phyloP scores from a whole-genome alignment of 2,797 vertebrate species.

The Siniperca undulata region DNA sequence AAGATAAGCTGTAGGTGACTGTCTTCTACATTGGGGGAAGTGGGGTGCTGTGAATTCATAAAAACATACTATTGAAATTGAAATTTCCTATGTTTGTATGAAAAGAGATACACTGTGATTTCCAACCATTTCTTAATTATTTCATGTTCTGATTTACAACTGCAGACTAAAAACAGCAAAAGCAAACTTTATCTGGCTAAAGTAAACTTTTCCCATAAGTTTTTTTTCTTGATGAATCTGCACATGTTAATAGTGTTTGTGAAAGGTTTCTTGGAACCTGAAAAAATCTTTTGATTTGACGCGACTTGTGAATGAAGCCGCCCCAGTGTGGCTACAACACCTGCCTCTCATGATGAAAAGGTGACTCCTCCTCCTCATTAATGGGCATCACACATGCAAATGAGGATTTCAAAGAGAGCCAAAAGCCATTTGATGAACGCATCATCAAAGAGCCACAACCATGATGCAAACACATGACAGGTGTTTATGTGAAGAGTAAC shows the following conservation, averaged over 20 bases:
- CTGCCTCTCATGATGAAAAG: constrained; percentile 41
- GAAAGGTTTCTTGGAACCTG: constrained; percentile 2
- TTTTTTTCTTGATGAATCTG: constrained; percentile 1
- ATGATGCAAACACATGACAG: constrained; percentile 30
- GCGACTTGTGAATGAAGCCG: background rate
- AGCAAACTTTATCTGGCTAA: background rate
- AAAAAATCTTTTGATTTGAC: constrained; percentile 22
- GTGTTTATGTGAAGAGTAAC: background rate
- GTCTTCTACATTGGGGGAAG: background rate
- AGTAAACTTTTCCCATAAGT: background rate
- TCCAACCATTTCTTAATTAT: background rate
- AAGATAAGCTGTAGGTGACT: background rate
- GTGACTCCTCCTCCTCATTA: constrained; percentile 26
- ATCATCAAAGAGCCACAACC: constrained; percentile 20
- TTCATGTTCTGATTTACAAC: background rate
- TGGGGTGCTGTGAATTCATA: background rate
- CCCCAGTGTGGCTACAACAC: constrained; percentile 20
- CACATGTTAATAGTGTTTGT: constrained; percentile 10
- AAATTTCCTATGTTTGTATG: background rate
- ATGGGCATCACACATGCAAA: constrained; percentile 14
- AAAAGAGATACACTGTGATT: background rate
- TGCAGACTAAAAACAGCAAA: background rate
- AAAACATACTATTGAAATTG: background rate
- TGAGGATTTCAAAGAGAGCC: constrained; percentile 32
- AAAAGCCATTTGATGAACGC: constrained; percentile 29